Evolutionary conservation across 2,113 vertebrate species (phyloP), one percentile per base, ranked within the genome.

Genomic region (Ursus arctos): DNA sequence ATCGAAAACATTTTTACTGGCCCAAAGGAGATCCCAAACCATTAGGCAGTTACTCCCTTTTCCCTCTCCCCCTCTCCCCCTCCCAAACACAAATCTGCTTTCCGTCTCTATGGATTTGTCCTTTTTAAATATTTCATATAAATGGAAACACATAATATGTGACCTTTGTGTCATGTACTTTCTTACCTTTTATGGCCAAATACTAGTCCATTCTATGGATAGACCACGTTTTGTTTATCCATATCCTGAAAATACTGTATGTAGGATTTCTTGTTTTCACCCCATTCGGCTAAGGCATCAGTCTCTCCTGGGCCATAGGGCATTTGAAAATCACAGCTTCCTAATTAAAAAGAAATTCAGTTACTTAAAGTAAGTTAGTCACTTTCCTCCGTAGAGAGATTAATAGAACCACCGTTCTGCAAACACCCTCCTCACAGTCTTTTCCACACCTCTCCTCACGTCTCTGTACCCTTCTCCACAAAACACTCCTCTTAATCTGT

Each of bases 41-140:
- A 31, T 21, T 57, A 88, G 40, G 53, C 0, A 28, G 24, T 76
- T 15, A 33, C 7, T 33, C 7, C 26, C 51, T 47, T 47, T 43
- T 4, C 36, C 18, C 21, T 22, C 28, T 16, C 40, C 15, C n/a
- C 12, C 3, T 6, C 40, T 1, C 24, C 1, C 18, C 9, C 19
- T 18, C 28, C 55, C 55, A 61, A 47, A 28, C 40, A 12, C 1
- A 6, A 24, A 77, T 49, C 28, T 61, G 28, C 55, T 76, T 89
- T 61, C 40, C n/a, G 28, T 76, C 72, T 76, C 72, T 61, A 24
- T 12, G 21, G 71, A 76, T 26, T 33, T 11, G 2, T 19, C 40
- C n/a, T 1, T 49, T 89, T 72, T 55, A 2, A 18, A 71, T 0
- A 0, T 72, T 88, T 88, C 51, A 31, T 14, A 12, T 31, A 5